Conservation (phyloP, 2,113 vertebrate genomes). For the Corythaixoides concolor region DNA sequence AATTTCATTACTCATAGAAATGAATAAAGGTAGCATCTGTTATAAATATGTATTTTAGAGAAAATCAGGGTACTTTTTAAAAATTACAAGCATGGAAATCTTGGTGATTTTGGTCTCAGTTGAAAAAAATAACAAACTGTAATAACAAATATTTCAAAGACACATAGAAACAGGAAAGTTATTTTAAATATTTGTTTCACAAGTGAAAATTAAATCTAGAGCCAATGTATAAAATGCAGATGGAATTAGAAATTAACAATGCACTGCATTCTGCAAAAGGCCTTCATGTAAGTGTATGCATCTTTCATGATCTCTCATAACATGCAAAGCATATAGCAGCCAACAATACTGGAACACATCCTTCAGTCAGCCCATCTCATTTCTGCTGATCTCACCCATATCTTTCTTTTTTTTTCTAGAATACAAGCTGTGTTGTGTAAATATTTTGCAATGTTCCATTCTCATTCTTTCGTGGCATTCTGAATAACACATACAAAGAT, state of each 20-base stretch:
- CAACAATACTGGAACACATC: background rate
- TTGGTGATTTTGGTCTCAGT: background rate
- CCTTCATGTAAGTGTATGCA: background rate
- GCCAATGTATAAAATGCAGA: background rate
- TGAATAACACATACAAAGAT: background rate
- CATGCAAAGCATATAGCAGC: background rate
- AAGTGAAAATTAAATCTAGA: background rate
- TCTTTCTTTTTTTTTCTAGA: background rate
- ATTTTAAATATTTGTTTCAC: background rate
- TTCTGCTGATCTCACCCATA: slow-evolving; percentile 30
- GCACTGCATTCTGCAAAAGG: background rate
- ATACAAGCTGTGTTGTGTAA: background rate
- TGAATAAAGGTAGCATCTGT: background rate
- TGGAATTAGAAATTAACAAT: background rate
- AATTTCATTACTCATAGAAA: background rate
- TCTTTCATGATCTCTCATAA: background rate
- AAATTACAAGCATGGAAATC: background rate
- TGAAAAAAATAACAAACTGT: background rate
- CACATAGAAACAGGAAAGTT: background rate
- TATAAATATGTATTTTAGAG: background rate
- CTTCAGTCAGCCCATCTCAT: background rate
- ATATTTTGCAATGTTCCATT: slow-evolving; percentile 14
- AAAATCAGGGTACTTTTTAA: background rate
- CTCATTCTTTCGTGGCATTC: background rate
- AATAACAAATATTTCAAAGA: background rate